Percentiles rank a stretch among this genome's conserved stretches.
These are phyloP conservation scores for Gopherus flavomarginatus DNA, from an alignment of 2,113 vertebrate genomes.

Conservation along the genomic window DNA sequence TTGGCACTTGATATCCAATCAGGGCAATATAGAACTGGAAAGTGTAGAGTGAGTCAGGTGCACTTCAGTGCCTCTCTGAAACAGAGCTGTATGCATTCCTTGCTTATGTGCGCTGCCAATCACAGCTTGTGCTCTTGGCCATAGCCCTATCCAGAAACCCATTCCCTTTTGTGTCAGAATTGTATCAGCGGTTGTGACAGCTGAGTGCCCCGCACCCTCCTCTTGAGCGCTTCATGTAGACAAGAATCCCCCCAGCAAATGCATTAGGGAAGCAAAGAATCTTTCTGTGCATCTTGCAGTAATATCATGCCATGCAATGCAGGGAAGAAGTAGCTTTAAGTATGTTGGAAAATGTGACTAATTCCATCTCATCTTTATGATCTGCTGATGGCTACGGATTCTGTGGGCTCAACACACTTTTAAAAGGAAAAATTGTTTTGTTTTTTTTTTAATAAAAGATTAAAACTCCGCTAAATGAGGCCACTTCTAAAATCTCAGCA, in stretches of 20 bases:
- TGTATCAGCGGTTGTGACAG: accelerated
- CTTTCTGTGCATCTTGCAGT: background rate
- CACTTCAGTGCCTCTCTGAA: background rate
- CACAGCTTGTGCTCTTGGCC: background rate
- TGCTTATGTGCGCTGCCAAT: background rate
- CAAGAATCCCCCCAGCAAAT: background rate
- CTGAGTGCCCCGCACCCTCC: accelerated
- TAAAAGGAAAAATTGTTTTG: accelerated
- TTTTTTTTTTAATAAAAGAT: background rate
- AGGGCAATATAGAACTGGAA: background rate
- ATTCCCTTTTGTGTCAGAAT: background rate
- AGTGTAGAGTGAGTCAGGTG: background rate
- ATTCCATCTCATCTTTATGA: accelerated
- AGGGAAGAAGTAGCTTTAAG: background rate
- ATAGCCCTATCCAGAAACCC: background rate
- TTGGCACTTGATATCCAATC: background rate
- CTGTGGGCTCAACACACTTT: background rate
- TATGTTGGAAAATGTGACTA: background rate
- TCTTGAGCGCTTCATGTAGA: background rate
- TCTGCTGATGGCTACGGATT: background rate
- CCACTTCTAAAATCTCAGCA: background rate
- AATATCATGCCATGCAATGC: accelerated
- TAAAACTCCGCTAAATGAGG: background rate
- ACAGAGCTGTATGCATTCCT: background rate
- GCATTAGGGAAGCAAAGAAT: accelerated